phyloP scores from a whole-genome alignment of 2,888 invertebrate genomes.

The Agelastica alni region DNA sequence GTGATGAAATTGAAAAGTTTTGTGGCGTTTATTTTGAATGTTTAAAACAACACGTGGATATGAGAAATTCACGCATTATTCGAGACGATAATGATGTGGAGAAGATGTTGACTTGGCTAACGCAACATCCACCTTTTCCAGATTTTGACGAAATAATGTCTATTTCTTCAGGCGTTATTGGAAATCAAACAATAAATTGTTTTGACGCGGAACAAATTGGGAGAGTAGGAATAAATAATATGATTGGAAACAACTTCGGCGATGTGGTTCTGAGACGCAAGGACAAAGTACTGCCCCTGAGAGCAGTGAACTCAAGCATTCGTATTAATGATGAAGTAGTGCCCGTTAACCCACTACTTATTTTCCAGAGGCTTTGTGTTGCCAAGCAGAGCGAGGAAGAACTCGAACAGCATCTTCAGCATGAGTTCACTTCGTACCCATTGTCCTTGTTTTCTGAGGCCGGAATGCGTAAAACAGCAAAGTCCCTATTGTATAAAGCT shows the following conservation, averaged over 20 bases:
- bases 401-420: slow-evolving; percentile 11
- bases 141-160: slow-evolving; percentile 19
- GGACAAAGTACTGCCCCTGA: slow-evolving; percentile 13
- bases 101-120: not conserved
- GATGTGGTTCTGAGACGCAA: slow-evolving; percentile 12
- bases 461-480: slow-evolving; percentile 17
- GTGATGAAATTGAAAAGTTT: no score
- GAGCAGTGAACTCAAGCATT: slow-evolving; percentile 16
- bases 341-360: slow-evolving; percentile 20
- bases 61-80: no score
- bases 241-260: slow-evolving; percentile 3
- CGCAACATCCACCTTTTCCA: not conserved
- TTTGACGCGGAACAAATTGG: slow-evolving; percentile 19
- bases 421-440: slow-evolving; percentile 20
- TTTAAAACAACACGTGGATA: no score
- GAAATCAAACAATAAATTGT: slow-evolving; percentile 18
- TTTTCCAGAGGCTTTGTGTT: slow-evolving; percentile 15
- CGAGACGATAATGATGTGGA: slow-evolving; percentile 1
- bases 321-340: slow-evolving; percentile 15
- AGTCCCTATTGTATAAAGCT: slow-evolving; percentile 5
- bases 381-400: slow-evolving; percentile 6
- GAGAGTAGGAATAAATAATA: slow-evolving; percentile 10
- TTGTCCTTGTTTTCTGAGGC: slow-evolving; percentile 10
- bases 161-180: slow-evolving; percentile 23
- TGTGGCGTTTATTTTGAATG: no score